phyloP scores from a whole-genome alignment of 2,797 vertebrate genomes.

The Aplochiton taeniatus region DNA sequence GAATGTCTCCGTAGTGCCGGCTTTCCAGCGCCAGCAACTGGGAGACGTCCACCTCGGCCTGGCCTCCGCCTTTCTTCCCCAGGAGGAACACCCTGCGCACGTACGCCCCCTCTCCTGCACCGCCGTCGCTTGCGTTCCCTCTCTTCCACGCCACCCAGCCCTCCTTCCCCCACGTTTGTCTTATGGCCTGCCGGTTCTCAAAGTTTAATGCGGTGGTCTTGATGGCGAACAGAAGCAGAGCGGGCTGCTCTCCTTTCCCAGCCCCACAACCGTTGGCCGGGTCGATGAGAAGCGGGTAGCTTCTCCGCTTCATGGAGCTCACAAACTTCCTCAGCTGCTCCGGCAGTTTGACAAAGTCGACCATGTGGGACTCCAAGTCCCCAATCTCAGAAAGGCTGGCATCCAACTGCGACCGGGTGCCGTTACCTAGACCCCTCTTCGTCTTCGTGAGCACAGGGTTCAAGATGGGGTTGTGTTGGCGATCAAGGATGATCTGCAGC shows the following conservation, averaged over 20 bases:
- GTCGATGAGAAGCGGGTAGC: conserved; percentile 60
- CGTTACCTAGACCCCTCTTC: accelerated
- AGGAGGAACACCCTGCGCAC: conserved; percentile 76
- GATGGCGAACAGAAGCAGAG: conserved; percentile 73
- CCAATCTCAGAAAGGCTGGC: conserved; percentile 20
- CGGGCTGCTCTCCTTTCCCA: conserved; percentile 29
- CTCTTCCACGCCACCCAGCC: conserved; percentile 54
- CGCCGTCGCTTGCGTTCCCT: conserved; percentile 8
- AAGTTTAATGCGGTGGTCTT: conserved; percentile 66
- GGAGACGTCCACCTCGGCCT: conserved; percentile 24
- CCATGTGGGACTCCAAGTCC: accelerated
- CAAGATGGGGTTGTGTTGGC: conserved; percentile 65
- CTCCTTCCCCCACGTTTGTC: conserved; percentile 70
- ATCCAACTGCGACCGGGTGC: neutral
- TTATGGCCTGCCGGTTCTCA: conserved; percentile 69
- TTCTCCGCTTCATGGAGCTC: conserved; percentile 63
- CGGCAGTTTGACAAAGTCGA: conserved; percentile 39
- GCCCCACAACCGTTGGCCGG: conserved; percentile 55
- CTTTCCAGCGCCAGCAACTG: conserved; percentile 45
- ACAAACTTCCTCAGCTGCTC: conserved; percentile 55
- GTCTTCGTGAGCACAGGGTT: accelerated
- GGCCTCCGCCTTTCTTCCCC: conserved; percentile 44
- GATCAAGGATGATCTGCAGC: conserved; percentile 63
- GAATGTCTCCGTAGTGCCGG: conserved; percentile 61
- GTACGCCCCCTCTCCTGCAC: conserved; percentile 28